Conservation (phyloP, 2,797 vertebrate genomes). For the Phaenicophaeus curvirostris region DNA sequence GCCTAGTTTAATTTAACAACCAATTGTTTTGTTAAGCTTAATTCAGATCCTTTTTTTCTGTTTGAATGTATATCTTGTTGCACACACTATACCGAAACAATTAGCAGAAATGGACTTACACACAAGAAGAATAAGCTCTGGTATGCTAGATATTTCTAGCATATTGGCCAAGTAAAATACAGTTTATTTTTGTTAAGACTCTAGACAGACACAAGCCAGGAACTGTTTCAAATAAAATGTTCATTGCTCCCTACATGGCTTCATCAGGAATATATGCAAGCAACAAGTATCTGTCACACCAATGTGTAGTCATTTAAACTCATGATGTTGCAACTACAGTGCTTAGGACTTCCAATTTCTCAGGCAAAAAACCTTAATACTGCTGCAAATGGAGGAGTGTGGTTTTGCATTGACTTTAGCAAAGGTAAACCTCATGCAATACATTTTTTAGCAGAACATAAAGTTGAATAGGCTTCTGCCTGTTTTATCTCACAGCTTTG, state of each 20-base stretch:
- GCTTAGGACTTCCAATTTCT: background rate
- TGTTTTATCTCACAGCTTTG: background rate
- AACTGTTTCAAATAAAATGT: background rate
- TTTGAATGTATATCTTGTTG: background rate
- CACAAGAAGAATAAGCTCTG: background rate
- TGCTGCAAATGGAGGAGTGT: fast-evolving
- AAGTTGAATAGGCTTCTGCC: background rate
- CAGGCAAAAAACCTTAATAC: background rate
- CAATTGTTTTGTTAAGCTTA: background rate
- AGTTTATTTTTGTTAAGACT: background rate
- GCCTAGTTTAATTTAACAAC: background rate
- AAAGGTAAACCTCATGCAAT: background rate
- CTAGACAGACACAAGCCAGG: background rate
- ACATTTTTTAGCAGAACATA: background rate
- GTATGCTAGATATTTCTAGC: background rate
- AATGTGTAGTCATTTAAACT: background rate
- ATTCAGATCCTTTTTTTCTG: background rate
- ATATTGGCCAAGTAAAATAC: background rate
- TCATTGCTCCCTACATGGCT: background rate
- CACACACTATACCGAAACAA: background rate
- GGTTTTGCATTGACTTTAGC: background rate
- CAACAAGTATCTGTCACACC: background rate
- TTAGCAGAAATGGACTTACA: background rate
- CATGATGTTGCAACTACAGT: background rate
- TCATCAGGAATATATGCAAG: background rate